Conservation (phyloP, 2,113 vertebrate genomes). For the Gallinago jamesoni region DNA sequence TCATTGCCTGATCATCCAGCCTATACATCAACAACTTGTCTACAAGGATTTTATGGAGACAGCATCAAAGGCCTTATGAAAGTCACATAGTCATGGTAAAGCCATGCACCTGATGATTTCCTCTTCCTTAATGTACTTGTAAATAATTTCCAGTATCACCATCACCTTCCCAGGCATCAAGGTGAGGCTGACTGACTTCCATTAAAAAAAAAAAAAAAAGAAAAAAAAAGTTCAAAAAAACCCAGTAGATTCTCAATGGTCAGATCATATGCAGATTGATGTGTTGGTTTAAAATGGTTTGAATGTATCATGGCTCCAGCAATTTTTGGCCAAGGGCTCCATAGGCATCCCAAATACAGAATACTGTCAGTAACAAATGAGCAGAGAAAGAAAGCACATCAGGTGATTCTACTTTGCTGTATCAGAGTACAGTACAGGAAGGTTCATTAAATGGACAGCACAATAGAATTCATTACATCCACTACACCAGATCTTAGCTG, state of each 20-base stretch:
- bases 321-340: neutral
- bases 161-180: neutral
- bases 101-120: neutral
- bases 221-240: neutral
- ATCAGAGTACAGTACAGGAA: neutral
- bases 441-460: neutral
- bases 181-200: neutral
- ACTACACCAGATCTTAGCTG: neutral
- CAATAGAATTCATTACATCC: neutral
- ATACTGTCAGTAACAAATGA: neutral
- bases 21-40: neutral
- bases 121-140: neutral
- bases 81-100: neutral
- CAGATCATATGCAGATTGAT: neutral
- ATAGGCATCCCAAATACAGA: neutral
- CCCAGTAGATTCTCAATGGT: neutral
- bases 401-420: neutral
- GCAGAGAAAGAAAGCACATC: neutral
- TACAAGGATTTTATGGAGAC: fast-evolving
- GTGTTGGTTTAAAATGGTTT: neutral
- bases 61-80: neutral
- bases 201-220: neutral
- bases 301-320: neutral
- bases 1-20: neutral
- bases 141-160: neutral